phyloP scores from a whole-genome alignment of 2,888 invertebrate genomes.

The Neoitamus cyanurus region DNA sequence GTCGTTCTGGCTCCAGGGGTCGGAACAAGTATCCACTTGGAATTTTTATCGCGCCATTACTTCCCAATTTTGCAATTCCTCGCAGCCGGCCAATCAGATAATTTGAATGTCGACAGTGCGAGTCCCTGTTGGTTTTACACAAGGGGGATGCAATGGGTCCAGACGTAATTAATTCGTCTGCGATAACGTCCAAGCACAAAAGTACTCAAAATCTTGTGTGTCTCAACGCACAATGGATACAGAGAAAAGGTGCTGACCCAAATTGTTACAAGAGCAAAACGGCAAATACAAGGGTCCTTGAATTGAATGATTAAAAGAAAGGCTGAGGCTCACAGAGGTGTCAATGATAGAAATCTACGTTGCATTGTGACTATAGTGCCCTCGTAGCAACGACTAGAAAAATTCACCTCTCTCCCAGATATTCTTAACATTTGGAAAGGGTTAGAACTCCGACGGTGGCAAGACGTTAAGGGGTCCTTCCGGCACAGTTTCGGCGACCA shows the following conservation, averaged over 20 bases:
- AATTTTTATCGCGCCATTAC: conserved; percentile 43
- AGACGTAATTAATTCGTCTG: neutral
- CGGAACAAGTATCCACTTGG: conserved; percentile 41
- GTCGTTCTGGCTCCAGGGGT: neutral
- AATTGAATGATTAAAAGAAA: neutral
- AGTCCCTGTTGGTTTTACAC: neutral
- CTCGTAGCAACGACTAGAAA: neutral
- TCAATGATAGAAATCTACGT: conserved; percentile 48
- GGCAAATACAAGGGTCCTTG: conserved; percentile 44
- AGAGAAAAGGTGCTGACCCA: conserved; percentile 32
- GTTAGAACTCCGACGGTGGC: neutral
- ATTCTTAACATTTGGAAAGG: neutral
- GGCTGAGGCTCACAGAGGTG: conserved; percentile 14
- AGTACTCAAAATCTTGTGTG: neutral
- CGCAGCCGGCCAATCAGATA: conserved; percentile 35
- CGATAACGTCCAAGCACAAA: neutral
- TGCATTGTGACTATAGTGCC: neutral
- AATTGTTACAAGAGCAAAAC: conserved; percentile 32
- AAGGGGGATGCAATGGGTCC: neutral
- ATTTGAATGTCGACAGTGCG: conserved; percentile 24
- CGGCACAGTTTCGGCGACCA: neutral
- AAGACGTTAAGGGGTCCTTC: conserved; percentile 7
- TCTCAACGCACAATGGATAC: neutral
- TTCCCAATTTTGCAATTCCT: conserved; percentile 11
- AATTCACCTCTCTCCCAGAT: neutral